Percentiles rank a stretch among this genome's conserved stretches.
These are phyloP conservation scores for Dipodomys spectabilis DNA, from an alignment of 2,113 vertebrate species.

Conservation along the genomic window DNA sequence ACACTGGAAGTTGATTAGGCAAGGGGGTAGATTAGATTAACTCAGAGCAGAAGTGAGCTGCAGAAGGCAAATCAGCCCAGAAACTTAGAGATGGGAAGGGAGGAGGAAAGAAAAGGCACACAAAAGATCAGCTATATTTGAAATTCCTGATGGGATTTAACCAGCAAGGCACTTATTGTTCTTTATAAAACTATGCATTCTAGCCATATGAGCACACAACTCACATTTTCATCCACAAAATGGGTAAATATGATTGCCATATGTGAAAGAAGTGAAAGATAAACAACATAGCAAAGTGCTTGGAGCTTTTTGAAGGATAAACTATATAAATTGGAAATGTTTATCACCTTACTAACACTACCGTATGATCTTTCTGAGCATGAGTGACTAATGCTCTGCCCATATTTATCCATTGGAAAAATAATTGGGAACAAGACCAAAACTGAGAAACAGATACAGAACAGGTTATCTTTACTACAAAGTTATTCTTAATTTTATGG, in stretches of 20 bases:
- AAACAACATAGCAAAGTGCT: not conserved
- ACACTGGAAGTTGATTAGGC: not conserved
- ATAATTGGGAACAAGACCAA: conserved; percentile 7
- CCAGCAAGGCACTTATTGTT: not conserved
- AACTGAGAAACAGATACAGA: not conserved
- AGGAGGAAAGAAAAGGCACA: not conserved
- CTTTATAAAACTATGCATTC: not conserved
- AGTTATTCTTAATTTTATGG: conserved; percentile 6
- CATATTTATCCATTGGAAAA: not conserved
- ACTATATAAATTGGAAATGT: not conserved
- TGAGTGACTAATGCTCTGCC: not conserved
- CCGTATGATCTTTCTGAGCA: not conserved
- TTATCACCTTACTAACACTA: not conserved
- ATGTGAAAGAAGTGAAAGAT: not conserved
- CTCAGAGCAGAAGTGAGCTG: not conserved
- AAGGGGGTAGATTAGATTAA: not conserved
- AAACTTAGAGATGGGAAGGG: not conserved
- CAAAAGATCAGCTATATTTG: too few species aligned
- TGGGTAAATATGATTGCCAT: not conserved
- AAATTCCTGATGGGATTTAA: not conserved
- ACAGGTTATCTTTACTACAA: not conserved
- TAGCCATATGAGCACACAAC: not conserved
- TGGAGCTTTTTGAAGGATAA: conserved; percentile 16
- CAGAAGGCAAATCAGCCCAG: not conserved
- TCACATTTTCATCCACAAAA: not conserved